These are phyloP conservation scores for Dolichoris vasculosae DNA, from an alignment of 1,140 invertebrate genomes.

Conservation along the genomic window DNA sequence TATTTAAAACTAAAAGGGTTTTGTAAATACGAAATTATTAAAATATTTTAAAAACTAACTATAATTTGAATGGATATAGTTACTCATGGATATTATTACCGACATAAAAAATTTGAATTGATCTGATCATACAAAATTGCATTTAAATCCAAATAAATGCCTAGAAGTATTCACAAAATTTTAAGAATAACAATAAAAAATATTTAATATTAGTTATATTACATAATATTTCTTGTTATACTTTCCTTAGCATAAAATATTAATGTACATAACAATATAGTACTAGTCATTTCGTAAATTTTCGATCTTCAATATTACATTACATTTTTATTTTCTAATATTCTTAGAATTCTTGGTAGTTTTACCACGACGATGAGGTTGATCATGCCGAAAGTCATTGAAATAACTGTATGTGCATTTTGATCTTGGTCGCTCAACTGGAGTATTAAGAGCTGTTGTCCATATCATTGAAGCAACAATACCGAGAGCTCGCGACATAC, in stretches of 20 bases:
- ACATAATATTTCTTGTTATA: background rate
- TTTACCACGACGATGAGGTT: background rate
- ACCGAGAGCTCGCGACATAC: constrained; percentile 62
- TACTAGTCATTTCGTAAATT: background rate
- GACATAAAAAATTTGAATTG: too few relatives aligned
- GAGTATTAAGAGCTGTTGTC: constrained; percentile 58
- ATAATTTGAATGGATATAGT: background rate
- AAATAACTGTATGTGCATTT: constrained; percentile 61
- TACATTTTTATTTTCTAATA: background rate
- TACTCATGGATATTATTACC: too few relatives aligned
- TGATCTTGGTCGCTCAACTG: constrained; percentile 61
- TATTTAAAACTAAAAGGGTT: too few relatives aligned
- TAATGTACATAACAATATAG: background rate
- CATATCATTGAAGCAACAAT: constrained; percentile 65
- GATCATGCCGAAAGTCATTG: constrained; percentile 32
- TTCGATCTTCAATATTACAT: background rate
- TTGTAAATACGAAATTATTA: too few relatives aligned
- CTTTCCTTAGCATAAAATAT: background rate
- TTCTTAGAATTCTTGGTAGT: background rate
- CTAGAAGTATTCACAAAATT: background rate
- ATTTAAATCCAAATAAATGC: background rate
- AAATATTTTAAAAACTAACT: too few relatives aligned
- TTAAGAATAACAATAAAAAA: background rate
- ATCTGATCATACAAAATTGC: background rate
- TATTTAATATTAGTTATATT: constrained; percentile 21